Conservation (phyloP, 2,113 vertebrate genomes). For the Ploceus nigricollis region DNA sequence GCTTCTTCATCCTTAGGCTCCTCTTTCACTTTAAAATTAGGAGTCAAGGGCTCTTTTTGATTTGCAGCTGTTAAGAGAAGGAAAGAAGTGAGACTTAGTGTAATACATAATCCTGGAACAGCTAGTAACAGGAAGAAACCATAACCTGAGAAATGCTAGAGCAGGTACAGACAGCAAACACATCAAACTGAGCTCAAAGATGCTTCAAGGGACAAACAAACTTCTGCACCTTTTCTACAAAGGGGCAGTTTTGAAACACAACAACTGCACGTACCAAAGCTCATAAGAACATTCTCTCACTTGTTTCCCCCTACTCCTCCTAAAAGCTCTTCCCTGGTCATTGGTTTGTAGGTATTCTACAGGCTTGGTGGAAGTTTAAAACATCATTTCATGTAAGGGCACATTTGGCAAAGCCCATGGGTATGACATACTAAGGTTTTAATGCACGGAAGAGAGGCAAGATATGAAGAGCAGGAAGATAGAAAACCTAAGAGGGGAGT, state of each 20-base stretch:
- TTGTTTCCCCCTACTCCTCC: background rate
- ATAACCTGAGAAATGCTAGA: background rate
- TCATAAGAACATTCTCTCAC: background rate
- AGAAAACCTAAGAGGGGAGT: background rate
- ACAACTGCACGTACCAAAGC: background rate
- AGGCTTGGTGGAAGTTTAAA: background rate
- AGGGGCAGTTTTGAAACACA: background rate
- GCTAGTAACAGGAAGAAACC: background rate
- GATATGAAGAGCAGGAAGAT: background rate
- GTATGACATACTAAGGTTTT: background rate
- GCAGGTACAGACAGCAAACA: background rate
- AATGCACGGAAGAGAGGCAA: background rate
- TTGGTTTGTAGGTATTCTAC: background rate
- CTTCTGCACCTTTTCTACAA: background rate
- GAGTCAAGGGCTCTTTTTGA: constrained; percentile 93
- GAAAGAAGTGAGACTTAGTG: background rate
- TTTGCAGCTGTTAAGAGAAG: constrained; percentile 86
- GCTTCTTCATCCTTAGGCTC: constrained; percentile 87
- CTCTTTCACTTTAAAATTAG: constrained; percentile 91
- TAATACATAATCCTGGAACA: background rate
- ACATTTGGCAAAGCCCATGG: background rate
- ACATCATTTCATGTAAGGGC: background rate
- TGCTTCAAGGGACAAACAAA: background rate
- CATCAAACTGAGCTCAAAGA: background rate
- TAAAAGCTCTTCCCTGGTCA: background rate